Base-by-base conservation (phyloP, 2,888 invertebrate species). In the Punctoribates punctum region DNA sequence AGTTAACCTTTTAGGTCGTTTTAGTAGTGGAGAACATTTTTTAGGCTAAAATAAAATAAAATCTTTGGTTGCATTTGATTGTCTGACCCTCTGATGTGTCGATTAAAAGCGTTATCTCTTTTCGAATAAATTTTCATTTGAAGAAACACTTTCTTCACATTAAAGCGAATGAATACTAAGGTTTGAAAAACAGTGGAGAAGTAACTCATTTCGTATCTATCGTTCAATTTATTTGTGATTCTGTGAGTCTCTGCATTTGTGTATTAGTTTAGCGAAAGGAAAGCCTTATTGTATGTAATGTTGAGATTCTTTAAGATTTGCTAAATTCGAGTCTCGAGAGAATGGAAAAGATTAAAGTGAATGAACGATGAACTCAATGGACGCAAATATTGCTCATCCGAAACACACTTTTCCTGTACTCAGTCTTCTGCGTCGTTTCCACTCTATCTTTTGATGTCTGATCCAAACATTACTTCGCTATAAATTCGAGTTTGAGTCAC, bases 291-390 rank as follows among this genome's bases (percentile, higher is more conserved):
- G 34, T 34, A 34, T 65, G 38, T 34, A 65, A 65, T 34, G 65
- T 65, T 34, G 17, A 65, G 65, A 65, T 65, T 34, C 34, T 65
- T 34, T 38, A 34, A 65, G 65, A 65, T 65, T 65, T 65, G 65
- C 65, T 38, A 65, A 65, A 65, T 65, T 65, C 38, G 27, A 65
- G 17, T 34, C 65, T 34, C 65, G 17, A 65, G 65, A 65, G 65
- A 65, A 65, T 65, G 20, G 5, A 34, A 65, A 65, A 65, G 65
- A 65, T 29, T 65, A 65, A 65, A 65, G 65, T 65, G 65, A 65
- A 65, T 65, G 65, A 65, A 65, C 65, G 65, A 38, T 27, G 34
- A 65, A 34, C 15, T 60, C 51, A 20, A 51, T 60, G 54, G 54
- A 54, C 54, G n/a, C 54, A 54, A 54, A 54, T 54, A 54, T 6